Percentiles rank a stretch among this genome's conserved stretches.
These are phyloP conservation scores for Galerucella calmariensis DNA, from an alignment of 2,888 invertebrate genomes.

Conservation along the genomic window DNA sequence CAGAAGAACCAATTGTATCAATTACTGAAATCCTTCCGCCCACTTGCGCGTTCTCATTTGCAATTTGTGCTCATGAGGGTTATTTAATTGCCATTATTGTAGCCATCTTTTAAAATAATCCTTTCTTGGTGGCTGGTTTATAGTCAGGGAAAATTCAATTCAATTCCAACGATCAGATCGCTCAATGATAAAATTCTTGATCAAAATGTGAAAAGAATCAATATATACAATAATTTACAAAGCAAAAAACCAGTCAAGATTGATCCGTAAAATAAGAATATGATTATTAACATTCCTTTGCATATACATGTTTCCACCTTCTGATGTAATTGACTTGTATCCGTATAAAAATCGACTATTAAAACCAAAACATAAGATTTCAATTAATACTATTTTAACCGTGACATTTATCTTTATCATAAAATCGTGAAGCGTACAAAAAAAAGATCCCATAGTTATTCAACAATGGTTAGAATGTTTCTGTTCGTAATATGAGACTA, in stretches of 20 bases:
- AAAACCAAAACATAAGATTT: not conserved
- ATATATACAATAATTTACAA: no score
- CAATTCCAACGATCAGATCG: not conserved
- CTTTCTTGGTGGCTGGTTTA: conserved; percentile 31
- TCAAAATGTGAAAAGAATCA: no score
- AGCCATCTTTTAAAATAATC: conserved; percentile 44
- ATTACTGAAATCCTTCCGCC: conserved; percentile 55
- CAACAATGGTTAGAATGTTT: conserved; percentile 9
- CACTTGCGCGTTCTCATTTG: conserved; percentile 51
- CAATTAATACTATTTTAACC: not conserved
- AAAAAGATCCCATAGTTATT: not conserved
- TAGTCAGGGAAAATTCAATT: conserved; percentile 26
- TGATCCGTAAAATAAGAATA: no score
- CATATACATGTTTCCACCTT: not conserved
- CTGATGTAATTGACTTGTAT: not conserved
- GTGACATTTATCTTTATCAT: not conserved
- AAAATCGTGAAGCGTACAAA: not conserved
- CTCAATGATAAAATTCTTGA: no score
- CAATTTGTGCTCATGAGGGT: conserved; percentile 51
- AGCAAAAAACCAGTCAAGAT: no score
- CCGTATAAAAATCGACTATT: not conserved
- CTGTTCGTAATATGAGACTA: conserved; percentile 4
- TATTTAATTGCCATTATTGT: conserved; percentile 53
- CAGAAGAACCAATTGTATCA: conserved; percentile 52
- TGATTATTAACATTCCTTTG: not conserved